These are phyloP conservation scores for Mareca strepera DNA, from an alignment of 2,797 vertebrate genomes.

Conservation along the genomic window DNA sequence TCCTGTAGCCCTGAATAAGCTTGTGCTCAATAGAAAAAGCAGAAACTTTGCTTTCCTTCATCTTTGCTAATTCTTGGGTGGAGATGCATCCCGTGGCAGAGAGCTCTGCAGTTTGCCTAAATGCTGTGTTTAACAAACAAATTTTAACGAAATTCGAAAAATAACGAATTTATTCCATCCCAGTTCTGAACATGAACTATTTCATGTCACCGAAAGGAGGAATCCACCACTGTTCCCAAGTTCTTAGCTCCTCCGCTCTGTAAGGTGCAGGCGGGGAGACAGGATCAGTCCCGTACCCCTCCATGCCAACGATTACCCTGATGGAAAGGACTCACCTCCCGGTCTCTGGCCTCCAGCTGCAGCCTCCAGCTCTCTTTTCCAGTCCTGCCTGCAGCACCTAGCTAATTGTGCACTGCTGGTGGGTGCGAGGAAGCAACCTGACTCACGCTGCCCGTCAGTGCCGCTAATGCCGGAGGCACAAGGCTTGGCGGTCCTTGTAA, in stretches of 20 bases:
- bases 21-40: neutral
- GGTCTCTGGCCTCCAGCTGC: neutral
- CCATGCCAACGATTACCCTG: neutral
- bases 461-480: neutral
- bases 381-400: constrained; percentile 1
- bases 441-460: neutral
- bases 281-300: neutral
- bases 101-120: neutral
- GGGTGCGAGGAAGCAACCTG: neutral
- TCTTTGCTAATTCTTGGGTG: neutral
- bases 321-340: neutral
- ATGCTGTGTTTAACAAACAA: neutral
- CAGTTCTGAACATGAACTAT: neutral
- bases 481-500: neutral
- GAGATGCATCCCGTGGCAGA: neutral
- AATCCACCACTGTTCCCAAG: neutral
- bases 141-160: neutral
- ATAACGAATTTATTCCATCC: neutral
- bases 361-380: neutral
- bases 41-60: neutral
- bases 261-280: neutral
- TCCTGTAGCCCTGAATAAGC: neutral
- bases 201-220: neutral
- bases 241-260: neutral
- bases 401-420: neutral